Evolutionary conservation across 2,888 invertebrate genomes (phyloP), one percentile per base, ranked within the genome.

Genomic region (Eilema sororculum): DNA sequence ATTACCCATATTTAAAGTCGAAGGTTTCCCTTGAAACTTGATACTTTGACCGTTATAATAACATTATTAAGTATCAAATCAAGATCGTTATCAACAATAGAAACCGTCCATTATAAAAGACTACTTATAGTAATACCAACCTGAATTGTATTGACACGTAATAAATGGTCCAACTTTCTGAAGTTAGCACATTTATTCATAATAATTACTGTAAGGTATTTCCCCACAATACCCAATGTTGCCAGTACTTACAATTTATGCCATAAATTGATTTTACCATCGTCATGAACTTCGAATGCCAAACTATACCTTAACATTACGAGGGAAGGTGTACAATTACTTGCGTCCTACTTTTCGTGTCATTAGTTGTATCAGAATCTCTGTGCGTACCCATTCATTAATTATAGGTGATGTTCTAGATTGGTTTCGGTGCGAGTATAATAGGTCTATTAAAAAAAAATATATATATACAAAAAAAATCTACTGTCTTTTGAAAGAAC

Each of bases 121-220:
- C 78, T 71, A 75, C 76, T 75, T 76, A 75, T 8, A 77, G 28
- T 64, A 68, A 76, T 73, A 80, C 76, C 78, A 76, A 77, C 81
- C 73, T 78, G 74, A 75, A 79, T 71, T 84, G 76, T 85, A 90
- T 89, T 87, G 87, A 86, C 82, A 80, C 76, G 77, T 85, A 84
- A 87, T 79, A 84, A 88, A 89, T 86, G 83, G 81, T 72, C 74
- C 46, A 87, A 89, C 84, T 87, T 88, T 65, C 72, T 80, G 69
- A 88, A 89, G 86, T 91, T 90, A 86, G 86, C 87, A 89, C 89
- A 90, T 90, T 90, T 89, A 89, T 90, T 91, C 86, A 88, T 86
- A 90, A 91, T 91, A 90, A 92, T 91, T 90, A 90, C 87, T 81
- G 78, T 77, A 86, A 89, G 90, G 90, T 89, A 91, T 90, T 89